Percentiles rank a stretch among this genome's conserved stretches.
Conservation (phyloP, 2,113 vertebrate genomes). For the Sitta europaea region DNA sequence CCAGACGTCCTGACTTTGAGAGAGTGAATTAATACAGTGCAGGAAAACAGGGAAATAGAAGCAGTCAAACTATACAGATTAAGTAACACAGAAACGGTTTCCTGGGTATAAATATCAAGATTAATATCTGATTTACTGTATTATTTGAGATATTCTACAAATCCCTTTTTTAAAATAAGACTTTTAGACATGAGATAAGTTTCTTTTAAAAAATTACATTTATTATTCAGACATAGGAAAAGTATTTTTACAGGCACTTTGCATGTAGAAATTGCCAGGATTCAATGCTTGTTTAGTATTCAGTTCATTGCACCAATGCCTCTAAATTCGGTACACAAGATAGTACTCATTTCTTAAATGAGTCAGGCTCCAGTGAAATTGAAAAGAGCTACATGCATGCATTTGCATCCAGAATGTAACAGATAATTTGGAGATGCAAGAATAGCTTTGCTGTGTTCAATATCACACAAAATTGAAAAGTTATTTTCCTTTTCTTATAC, state of each 20-base stretch:
- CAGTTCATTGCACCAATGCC: not conserved
- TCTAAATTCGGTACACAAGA: slow-evolving; percentile 23
- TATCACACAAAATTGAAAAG: not conserved
- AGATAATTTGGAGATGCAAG: slow-evolving; percentile 1
- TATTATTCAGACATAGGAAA: not conserved
- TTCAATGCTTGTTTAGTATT: slow-evolving; percentile 10
- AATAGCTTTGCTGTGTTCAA: not conserved
- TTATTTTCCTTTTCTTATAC: not conserved
- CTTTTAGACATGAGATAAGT: not conserved
- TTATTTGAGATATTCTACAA: not conserved
- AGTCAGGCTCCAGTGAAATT: slow-evolving; percentile 23
- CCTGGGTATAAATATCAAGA: not conserved
- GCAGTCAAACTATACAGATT: not conserved
- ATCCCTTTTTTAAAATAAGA: not conserved
- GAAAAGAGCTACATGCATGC: not conserved
- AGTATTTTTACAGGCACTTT: not conserved
- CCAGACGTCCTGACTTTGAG: not conserved
- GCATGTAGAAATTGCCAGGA: not conserved
- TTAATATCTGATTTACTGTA: not conserved
- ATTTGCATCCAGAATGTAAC: slow-evolving; percentile 21
- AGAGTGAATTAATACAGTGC: not conserved
- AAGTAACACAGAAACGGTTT: not conserved
- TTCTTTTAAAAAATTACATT: not conserved
- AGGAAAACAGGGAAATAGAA: not conserved
- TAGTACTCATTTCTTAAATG: slow-evolving; percentile 43